Evolutionary conservation across 2,888 invertebrate genomes (phyloP).

Genomic region (Pollenia labialis): DNA sequence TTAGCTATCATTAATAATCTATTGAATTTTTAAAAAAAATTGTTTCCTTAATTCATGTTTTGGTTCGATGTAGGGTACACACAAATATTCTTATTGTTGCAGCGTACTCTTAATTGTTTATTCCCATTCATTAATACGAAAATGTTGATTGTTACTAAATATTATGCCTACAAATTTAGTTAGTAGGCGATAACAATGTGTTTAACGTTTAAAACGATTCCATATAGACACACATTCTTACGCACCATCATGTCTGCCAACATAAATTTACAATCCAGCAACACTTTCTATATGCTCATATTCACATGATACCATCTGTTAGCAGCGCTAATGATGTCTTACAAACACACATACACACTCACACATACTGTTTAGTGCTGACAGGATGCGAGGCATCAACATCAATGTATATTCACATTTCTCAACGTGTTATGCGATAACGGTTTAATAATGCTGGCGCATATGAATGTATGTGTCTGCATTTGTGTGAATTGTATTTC

Average conservation of each 20-base stretch:
- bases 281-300: constrained; percentile 2
- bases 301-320: background rate
- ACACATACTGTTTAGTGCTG: constrained; percentile 33
- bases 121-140: background rate
- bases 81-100: background rate
- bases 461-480: constrained; percentile 2
- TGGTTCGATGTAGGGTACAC: background rate
- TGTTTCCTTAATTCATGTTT: too few species aligned
- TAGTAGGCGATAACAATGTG: constrained; percentile 26
- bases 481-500: constrained; percentile 54
- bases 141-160: constrained; percentile 33
- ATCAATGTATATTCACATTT: background rate
- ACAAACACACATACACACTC: background rate
- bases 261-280: background rate
- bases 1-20: too few species aligned
- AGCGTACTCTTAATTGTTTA: background rate
- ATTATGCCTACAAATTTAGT: constrained; percentile 34
- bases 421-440: constrained; percentile 49
- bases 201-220: constrained; percentile 7
- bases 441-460: constrained; percentile 17
- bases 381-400: constrained; percentile 46
- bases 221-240: background rate
- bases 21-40: too few species aligned
- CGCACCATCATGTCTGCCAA: background rate
- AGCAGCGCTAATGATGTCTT: constrained; percentile 36